phyloP scores from a whole-genome alignment of 2,797 vertebrate species.

The Antennarius maculatus region DNA sequence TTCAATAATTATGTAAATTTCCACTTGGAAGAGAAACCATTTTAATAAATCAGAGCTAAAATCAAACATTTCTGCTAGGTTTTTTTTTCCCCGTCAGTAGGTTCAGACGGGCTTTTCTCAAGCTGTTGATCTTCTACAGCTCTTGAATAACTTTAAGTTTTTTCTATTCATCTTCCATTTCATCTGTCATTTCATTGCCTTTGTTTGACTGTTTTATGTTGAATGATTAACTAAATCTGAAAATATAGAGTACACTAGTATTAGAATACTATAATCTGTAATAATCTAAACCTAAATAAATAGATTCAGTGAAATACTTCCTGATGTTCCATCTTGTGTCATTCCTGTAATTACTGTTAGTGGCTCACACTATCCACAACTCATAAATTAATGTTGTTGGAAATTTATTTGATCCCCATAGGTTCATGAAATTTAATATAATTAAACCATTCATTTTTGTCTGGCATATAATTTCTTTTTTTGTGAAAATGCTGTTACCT shows the following conservation, averaged over 20 bases:
- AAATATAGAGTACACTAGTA: too few relatives aligned
- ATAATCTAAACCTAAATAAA: neutral
- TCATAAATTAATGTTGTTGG: neutral
- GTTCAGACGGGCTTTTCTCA: conserved; percentile 14
- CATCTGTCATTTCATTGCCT: too few relatives aligned
- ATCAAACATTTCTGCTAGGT: conserved; percentile 40
- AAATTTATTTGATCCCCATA: neutral
- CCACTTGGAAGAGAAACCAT: conserved; percentile 1
- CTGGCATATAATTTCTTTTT: neutral
- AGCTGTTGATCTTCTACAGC: conserved; percentile 6
- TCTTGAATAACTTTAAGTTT: neutral
- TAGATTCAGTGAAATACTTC: too few relatives aligned
- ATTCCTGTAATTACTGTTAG: neutral
- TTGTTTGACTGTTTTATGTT: too few relatives aligned
- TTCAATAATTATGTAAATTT: conserved; percentile 44
- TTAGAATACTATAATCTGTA: too few relatives aligned
- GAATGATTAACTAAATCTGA: neutral
- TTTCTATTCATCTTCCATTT: too few relatives aligned
- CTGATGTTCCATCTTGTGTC: neutral
- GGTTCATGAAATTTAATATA: neutral
- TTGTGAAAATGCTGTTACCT: neutral
- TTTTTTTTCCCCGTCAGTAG: conserved; percentile 37
- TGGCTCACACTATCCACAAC: neutral
- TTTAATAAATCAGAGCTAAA: conserved; percentile 19
- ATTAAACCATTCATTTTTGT: neutral